These are phyloP conservation scores for Rhinogobio ventralis DNA, from an alignment of 2,797 vertebrate genomes.

Conservation along the genomic window DNA sequence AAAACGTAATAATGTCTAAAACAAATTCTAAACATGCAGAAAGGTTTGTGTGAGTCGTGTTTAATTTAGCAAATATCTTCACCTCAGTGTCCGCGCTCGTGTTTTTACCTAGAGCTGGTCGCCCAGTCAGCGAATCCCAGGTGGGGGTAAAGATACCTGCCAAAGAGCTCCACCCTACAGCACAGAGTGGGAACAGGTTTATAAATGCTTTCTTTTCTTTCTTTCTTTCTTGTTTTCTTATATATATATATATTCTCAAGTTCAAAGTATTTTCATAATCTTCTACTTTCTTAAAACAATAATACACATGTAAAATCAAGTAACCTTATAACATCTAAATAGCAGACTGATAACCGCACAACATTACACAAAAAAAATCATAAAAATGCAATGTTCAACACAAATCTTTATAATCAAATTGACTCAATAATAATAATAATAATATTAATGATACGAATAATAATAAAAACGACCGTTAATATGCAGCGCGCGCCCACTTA, in stretches of 20 bases:
- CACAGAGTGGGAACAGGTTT: slow-evolving; percentile 34
- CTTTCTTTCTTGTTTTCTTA: too few species aligned
- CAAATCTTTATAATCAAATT: not conserved
- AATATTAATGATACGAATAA: slow-evolving; percentile 25
- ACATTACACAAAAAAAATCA: not conserved
- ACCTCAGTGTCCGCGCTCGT: not conserved
- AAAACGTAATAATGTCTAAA: not conserved
- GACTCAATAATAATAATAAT: too few species aligned
- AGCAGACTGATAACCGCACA: not conserved
- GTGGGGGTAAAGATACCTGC: slow-evolving; percentile 71
- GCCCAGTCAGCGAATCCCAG: slow-evolving; percentile 76
- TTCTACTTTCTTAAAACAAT: not conserved
- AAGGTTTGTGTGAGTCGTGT: not conserved
- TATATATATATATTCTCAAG: too few species aligned
- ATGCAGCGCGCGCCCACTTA: slow-evolving; percentile 5
- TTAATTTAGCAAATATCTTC: not conserved
- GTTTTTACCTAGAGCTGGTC: slow-evolving; percentile 68
- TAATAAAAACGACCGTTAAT: not conserved
- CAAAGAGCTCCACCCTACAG: slow-evolving; percentile 76
- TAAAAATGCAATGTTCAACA: not conserved
- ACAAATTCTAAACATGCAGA: not conserved
- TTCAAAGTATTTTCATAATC: slow-evolving; percentile 8
- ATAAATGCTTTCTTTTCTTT: not conserved
- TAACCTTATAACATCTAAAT: not conserved
- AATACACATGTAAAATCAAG: not conserved